Percentiles rank a stretch among this genome's conserved stretches.
These are phyloP conservation scores for Venusia cambrica DNA, from an alignment of 2,888 invertebrate genomes.

Conservation along the genomic window DNA sequence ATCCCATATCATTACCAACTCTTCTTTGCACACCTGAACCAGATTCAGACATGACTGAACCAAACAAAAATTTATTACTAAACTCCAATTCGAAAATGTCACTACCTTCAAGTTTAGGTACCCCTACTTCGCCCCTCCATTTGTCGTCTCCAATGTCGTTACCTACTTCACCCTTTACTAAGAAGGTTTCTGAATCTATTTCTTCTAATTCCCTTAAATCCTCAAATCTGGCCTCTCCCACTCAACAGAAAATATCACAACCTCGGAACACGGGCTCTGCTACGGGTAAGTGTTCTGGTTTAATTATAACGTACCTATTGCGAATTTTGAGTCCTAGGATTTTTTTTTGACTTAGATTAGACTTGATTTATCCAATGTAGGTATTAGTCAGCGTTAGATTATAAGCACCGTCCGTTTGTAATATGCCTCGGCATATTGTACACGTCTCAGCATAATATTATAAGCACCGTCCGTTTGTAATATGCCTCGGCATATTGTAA, in stretches of 20 bases:
- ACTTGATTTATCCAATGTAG: no score
- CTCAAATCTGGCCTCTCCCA: constrained; percentile 34
- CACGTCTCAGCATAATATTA: no score
- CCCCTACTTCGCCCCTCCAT: constrained; percentile 62
- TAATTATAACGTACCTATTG: no score
- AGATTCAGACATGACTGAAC: constrained; percentile 40
- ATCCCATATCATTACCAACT: constrained; percentile 61
- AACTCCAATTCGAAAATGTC: constrained; percentile 66
- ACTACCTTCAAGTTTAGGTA: constrained; percentile 61
- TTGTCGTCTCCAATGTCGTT: constrained; percentile 63
- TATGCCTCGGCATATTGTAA: no score
- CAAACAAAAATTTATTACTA: constrained; percentile 45
- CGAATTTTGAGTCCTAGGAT: no score
- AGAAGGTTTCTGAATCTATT: constrained; percentile 43
- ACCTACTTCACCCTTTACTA: constrained; percentile 61
- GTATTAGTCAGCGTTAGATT: no score
- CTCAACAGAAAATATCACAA: constrained; percentile 37
- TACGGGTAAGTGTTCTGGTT: constrained; percentile 74
- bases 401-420: no score
- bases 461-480: no score
- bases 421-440: no score
- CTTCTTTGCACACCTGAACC: constrained; percentile 60
- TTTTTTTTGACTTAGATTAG: no score
- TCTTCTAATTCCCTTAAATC: constrained; percentile 48
- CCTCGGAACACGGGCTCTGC: constrained; percentile 54